These are phyloP conservation scores for Orchesellides sinensis DNA, from an alignment of 2,888 invertebrate species.

Conservation along the genomic window DNA sequence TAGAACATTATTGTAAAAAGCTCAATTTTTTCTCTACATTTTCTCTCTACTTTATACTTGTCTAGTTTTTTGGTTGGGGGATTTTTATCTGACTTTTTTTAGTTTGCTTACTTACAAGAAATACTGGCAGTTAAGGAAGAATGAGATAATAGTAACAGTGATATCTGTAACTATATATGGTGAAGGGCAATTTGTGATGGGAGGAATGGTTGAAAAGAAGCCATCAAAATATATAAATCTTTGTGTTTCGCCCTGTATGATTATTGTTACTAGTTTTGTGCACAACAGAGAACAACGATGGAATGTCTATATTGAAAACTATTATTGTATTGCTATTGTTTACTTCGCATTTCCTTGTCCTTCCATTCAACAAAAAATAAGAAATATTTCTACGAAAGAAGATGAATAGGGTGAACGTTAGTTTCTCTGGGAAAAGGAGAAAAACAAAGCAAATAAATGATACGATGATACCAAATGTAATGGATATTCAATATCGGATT, in stretches of 20 bases:
- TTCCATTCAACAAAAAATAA: neutral
- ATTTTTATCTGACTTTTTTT: slow-evolving; percentile 30
- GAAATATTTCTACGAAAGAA: neutral
- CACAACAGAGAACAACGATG: too few relatives aligned
- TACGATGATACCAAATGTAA: slow-evolving; percentile 3
- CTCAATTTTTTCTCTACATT: neutral
- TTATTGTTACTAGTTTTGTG: neutral
- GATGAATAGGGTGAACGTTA: neutral
- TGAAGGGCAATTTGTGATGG: slow-evolving; percentile 68
- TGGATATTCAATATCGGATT: slow-evolving; percentile 9
- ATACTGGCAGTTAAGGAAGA: slow-evolving; percentile 4
- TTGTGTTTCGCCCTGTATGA: slow-evolving; percentile 8
- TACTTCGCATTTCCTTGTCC: neutral
- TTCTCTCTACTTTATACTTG: slow-evolving; percentile 16
- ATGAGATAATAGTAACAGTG: slow-evolving; percentile 5
- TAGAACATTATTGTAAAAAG: slow-evolving; percentile 17
- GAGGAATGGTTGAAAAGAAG: slow-evolving; percentile 46
- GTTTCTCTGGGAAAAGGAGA: neutral
- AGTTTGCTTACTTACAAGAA: slow-evolving; percentile 19
- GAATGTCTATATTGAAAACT: slow-evolving; percentile 18
- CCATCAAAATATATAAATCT: slow-evolving; percentile 66
- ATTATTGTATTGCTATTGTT: neutral
- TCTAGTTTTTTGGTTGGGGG: slow-evolving; percentile 22
- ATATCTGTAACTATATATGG: slow-evolving; percentile 9
- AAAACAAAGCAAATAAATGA: neutral